Evolutionary conservation across 2,113 vertebrate genomes (phyloP), one percentile per base, ranked within the genome.

Genomic region (Chinchilla lanigera): DNA sequence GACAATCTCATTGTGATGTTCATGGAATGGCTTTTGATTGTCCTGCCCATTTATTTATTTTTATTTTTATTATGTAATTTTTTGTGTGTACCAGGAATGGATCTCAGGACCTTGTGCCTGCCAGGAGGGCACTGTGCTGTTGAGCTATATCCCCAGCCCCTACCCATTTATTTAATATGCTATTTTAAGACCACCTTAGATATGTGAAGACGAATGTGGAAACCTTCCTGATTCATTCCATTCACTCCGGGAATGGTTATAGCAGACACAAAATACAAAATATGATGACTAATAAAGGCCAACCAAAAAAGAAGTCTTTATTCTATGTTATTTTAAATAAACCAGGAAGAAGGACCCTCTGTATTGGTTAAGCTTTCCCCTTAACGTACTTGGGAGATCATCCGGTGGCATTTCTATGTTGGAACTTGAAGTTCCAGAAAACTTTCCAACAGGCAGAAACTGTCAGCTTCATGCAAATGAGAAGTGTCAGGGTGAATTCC

Each of bases 371-470:
- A 58, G n/a, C 11, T 28, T 75, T 95, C 30, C 33, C 77, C 24
- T 81, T 77, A 83, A 83, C 71, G 11, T 87, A 75, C 33, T 58
- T 81, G 56, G 67, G 92, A 94, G 24, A 73, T 82, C 71, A 71
- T 19, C 41, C 35, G 67, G 26, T 67, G 10, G 24, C 38, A 52
- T 90, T 78, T 69, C 63, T 52, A 10, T 52, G 20, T n/a, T 83
- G 30, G 77, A 89, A 91, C 38, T 58, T 13, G 0, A 69, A 84
- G 10, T 75, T 96, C 35, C 5, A 80, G 82, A 75, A 95, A 90
- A 58, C 38, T 96, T 96, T 95, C 38, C 52, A 82, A 38, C 6
- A 69, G n/a, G 12, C 38, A 94, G 73, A 89, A 93, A 77, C 52
- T 85, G 73, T 93, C 89, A 93, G 47, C 7, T 75, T 94, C 41